Evolutionary conservation across 2,888 invertebrate species (phyloP), one percentile per base, ranked within the genome.

Genomic region (Pollenia angustigena): DNA sequence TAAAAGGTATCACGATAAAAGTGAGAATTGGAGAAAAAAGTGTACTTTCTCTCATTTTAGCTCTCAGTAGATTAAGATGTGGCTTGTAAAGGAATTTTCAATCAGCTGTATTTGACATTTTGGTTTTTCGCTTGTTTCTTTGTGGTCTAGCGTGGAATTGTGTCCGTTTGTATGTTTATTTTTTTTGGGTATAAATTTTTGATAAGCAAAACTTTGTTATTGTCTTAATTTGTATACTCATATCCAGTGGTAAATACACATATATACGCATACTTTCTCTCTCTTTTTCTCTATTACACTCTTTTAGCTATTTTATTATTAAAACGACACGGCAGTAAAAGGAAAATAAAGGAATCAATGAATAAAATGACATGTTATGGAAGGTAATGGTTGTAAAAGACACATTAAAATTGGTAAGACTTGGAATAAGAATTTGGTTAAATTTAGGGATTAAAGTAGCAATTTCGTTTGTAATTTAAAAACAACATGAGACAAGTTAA

Each of bases 351-450:
- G 16, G 12, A 50, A 79, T 50, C 14, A 9, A 0, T 9, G 23
- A 72, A 76, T n/a, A 42, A 60, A 58, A 54, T 80, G 52, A 60
- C 16, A 58, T 68, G 85, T 91, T 91, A 90, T 88, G 91, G 88
- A 90, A 91, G 91, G 90, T 91, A 89, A 90, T 89, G 90, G 89
- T 89, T 80, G 52, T 56, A 12, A 62, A 71, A 18, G 48, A 56
- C 42, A 32, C 46, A 9, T 62, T 76, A 14, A n/a, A 44, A 23
- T 14, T 12, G 23, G 6, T 62, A 7, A n/a, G 40, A 10, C 16
- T 1, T 18, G 46, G 1, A 42, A 62, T 42, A 32, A 4, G 0
- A 32, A 32, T 32, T 32, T 32, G 32, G 32, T 62, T 8, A 46
- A 64, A 10, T 60, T 40, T 42, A 7, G 6, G n/a, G 52, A n/a